Evolutionary conservation across 30 jellyfish, hydroid and myxozoan genomes (phyloP).

Genomic region (Aurelia aurita complex sp. Pacific): DNA sequence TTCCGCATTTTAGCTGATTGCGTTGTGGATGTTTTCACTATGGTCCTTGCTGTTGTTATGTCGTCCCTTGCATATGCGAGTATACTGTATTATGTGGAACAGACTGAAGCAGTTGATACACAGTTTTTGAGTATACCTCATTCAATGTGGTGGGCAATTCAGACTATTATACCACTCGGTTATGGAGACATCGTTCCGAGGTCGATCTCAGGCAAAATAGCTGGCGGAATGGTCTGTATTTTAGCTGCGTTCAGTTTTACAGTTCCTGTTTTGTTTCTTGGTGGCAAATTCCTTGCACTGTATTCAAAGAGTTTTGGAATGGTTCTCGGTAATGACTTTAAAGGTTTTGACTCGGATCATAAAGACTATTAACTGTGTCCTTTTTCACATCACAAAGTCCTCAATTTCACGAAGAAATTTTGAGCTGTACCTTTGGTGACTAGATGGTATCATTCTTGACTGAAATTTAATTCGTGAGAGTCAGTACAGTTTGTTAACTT

Average conservation of each 20-base stretch:
- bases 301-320: conserved; percentile 63
- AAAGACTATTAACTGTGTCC: neutral
- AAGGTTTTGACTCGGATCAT: neutral
- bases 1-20: conserved; percentile 65
- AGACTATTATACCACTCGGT: conserved; percentile 78
- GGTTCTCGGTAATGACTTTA: conserved; percentile 43
- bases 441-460: too few species aligned
- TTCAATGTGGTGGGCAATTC: conserved; percentile 87
- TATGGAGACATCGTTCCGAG: conserved; percentile 85
- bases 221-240: conserved; percentile 66
- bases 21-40: conserved; percentile 54
- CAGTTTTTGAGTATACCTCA: conserved; percentile 73
- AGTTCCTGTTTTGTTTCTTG: conserved; percentile 77
- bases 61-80: conserved; percentile 60
- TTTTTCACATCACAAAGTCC: too few species aligned
- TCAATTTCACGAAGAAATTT: too few species aligned
- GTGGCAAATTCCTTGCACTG: conserved; percentile 55
- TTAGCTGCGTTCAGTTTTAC: conserved; percentile 82
- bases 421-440: too few species aligned
- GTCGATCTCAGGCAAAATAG: conserved; percentile 65
- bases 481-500: too few species aligned
- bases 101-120: conserved; percentile 33
- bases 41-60: conserved; percentile 57
- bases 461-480: too few species aligned
- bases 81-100: conserved; percentile 63